Evolutionary conservation across 2,888 invertebrate genomes (phyloP).

Genomic region (Tromatobia lineatoria): DNA sequence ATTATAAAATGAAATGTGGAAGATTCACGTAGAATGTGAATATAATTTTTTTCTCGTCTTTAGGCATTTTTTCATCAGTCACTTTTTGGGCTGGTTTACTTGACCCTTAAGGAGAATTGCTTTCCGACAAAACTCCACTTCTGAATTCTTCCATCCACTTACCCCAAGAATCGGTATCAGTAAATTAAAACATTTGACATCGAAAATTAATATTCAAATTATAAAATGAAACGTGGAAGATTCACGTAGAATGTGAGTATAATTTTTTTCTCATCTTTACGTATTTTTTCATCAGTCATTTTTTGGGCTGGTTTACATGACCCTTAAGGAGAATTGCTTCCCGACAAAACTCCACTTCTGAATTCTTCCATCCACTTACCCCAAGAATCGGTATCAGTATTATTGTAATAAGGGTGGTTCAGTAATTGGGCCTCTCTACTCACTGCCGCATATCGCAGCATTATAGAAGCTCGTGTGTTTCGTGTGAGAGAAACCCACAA

Average conservation of each 20-base stretch:
- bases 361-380: too few relatives aligned
- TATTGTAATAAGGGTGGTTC: constrained; percentile 6
- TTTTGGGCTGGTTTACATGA: too few relatives aligned
- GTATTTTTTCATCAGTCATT: too few relatives aligned
- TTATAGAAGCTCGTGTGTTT: too few relatives aligned
- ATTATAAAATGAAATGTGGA: too few relatives aligned
- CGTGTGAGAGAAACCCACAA: constrained; percentile 19
- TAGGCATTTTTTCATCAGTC: neutral
- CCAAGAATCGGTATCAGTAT: neutral
- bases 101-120: neutral
- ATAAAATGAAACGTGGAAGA: too few relatives aligned
- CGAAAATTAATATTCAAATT: too few relatives aligned
- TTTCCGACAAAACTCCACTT: neutral
- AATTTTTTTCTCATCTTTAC: too few relatives aligned
- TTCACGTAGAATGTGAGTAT: too few relatives aligned
- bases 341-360: neutral
- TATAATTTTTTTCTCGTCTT: neutral
- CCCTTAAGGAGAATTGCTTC: neutral
- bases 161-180: too few relatives aligned
- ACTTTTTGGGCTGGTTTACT: neutral
- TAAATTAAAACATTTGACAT: too few relatives aligned
- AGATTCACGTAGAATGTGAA: too few relatives aligned
- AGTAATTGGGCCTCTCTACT: constrained; percentile 31
- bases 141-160: neutral
- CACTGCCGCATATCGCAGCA: neutral